These are phyloP conservation scores for Semotilus atromaculatus DNA, from an alignment of 2,797 vertebrate genomes.

Conservation along the genomic window DNA sequence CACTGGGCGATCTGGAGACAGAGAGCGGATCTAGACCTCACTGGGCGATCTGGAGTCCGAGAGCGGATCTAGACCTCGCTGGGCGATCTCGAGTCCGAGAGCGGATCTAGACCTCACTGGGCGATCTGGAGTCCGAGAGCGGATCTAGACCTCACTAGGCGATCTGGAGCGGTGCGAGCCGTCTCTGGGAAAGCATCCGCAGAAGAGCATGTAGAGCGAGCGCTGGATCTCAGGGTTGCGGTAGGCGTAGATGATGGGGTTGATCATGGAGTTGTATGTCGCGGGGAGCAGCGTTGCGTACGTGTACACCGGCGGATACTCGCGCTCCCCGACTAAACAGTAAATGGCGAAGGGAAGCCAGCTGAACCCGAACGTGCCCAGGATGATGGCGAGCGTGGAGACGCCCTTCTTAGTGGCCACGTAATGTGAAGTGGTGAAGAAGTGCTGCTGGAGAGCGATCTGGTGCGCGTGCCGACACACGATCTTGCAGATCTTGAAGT, in stretches of 20 bases:
- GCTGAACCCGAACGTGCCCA: conserved; percentile 96
- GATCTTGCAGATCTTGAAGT: conserved; percentile 96
- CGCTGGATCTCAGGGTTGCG: conserved; percentile 96
- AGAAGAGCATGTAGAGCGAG: conserved; percentile 92
- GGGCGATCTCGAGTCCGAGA: too few species aligned
- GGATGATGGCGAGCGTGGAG: conserved; percentile 94
- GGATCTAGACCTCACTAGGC: too few species aligned
- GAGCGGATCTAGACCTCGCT: too few species aligned
- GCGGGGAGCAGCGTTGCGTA: conserved; percentile 95
- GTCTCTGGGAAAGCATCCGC: conserved; percentile 92
- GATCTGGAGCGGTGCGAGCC: conserved; percentile 89
- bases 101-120: too few species aligned
- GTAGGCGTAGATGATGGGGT: conserved; percentile 98
- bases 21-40: too few species aligned
- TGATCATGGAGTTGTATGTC: conserved; percentile 99
- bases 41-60: too few species aligned
- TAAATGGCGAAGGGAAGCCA: conserved; percentile 99
- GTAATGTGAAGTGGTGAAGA: conserved; percentile 91
- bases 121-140: too few species aligned
- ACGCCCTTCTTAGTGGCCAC: conserved; percentile 95
- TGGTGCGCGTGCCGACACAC: conserved; percentile 96
- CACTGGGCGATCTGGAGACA: too few species aligned
- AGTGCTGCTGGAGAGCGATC: conserved; percentile 98
- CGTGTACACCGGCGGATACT: conserved; percentile 92
- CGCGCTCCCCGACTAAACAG: conserved; percentile 89